These are phyloP conservation scores for Eumerus sabulonum DNA, from an alignment of 2,888 invertebrate species.

Conservation along the genomic window DNA sequence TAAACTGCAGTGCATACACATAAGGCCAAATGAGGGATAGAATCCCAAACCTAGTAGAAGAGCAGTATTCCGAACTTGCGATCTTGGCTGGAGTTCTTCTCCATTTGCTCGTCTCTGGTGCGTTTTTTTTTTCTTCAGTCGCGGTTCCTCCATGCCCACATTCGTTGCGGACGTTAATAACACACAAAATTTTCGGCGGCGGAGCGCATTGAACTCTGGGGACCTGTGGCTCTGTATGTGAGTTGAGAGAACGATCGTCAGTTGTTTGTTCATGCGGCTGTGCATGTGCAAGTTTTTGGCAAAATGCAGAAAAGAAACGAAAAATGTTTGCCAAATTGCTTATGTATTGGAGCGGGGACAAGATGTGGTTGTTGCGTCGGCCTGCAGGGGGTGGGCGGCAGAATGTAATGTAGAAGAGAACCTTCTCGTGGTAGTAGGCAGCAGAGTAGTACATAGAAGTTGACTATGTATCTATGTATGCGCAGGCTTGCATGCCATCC, in stretches of 20 bases:
- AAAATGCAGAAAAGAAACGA: background rate
- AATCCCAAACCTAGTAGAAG: slow-evolving; percentile 34
- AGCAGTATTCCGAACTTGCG: too few relatives aligned
- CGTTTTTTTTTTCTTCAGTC: background rate
- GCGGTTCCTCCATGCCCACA: slow-evolving; percentile 16
- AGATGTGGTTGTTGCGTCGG: slow-evolving; percentile 24
- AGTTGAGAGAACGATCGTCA: background rate
- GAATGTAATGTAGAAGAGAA: slow-evolving; percentile 57
- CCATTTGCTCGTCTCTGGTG: too few relatives aligned
- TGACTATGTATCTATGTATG: slow-evolving; percentile 52
- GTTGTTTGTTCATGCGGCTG: slow-evolving; percentile 56
- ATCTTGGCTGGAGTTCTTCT: slow-evolving; percentile 7
- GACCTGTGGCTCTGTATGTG: slow-evolving; percentile 48
- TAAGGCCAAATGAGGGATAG: background rate
- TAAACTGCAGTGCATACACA: slow-evolving; percentile 1
- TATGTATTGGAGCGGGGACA: slow-evolving; percentile 44
- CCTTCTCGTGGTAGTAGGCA: slow-evolving; percentile 53
- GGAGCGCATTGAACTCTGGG: slow-evolving; percentile 62
- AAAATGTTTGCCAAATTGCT: slow-evolving; percentile 49
- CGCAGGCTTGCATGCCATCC: slow-evolving; percentile 17
- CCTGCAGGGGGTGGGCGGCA: background rate
- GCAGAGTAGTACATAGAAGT: slow-evolving; percentile 56
- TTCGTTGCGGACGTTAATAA: slow-evolving; percentile 60
- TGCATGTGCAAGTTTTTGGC: slow-evolving; percentile 61
- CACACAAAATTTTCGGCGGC: slow-evolving; percentile 57